Evolutionary conservation across 2,888 invertebrate species (phyloP).

Genomic region (Temnothorax ravouxi): DNA sequence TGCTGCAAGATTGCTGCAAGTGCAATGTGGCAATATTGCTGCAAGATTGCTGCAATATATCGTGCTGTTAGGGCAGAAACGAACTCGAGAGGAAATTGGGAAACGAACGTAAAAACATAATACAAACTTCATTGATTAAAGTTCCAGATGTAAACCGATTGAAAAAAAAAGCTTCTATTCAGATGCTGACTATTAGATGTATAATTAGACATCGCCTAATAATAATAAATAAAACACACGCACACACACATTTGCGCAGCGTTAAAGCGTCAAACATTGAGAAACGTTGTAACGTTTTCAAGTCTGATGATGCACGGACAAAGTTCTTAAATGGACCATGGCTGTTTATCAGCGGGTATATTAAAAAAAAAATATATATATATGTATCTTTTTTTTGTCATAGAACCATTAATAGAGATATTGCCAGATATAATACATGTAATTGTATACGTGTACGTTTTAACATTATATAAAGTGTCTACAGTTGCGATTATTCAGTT

Average conservation of each 20-base stretch:
- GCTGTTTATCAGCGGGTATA: constrained; percentile 33
- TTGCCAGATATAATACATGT: constrained; percentile 16
- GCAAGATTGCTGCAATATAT: no score
- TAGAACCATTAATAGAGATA: constrained; percentile 17
- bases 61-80: no score
- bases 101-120: background rate
- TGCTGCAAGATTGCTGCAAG: no score
- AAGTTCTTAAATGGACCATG: constrained; percentile 40
- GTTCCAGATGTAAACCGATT: background rate
- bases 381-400: constrained; percentile 18
- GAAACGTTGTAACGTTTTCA: constrained; percentile 36
- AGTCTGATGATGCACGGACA: constrained; percentile 41
- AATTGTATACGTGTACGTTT: constrained; percentile 28
- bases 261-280: constrained; percentile 44
- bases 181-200: background rate
- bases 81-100: background rate
- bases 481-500: constrained; percentile 12
- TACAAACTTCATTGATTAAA: constrained; percentile 35
- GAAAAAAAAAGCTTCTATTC: constrained; percentile 17
- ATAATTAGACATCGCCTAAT: constrained; percentile 27
- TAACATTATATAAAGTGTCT: constrained; percentile 8
- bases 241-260: constrained; percentile 32
- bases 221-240: constrained; percentile 29
- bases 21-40: no score
- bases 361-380: constrained; percentile 4